These are phyloP conservation scores for Dexiosoma caninum DNA, from an alignment of 2,888 invertebrate species.

Conservation along the genomic window DNA sequence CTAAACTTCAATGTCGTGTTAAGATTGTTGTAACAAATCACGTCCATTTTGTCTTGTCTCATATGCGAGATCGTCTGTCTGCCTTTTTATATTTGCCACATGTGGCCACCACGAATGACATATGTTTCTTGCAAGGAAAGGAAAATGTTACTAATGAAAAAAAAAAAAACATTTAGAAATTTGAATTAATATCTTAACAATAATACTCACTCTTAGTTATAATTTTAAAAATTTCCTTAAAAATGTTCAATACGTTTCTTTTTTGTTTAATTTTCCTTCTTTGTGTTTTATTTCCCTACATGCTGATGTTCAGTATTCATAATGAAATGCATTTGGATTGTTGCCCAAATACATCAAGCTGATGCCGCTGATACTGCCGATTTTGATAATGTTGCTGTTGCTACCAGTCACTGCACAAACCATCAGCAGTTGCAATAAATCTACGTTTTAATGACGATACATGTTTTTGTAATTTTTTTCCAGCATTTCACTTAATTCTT, in stretches of 20 bases:
- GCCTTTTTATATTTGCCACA: conserved; percentile 42
- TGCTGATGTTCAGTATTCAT: conserved; percentile 53
- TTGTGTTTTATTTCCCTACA: conserved; percentile 43
- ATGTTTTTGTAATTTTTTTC: conserved; percentile 27
- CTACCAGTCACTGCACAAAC: conserved; percentile 22
- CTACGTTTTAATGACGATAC: conserved; percentile 57
- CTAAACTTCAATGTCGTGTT: conserved; percentile 61
- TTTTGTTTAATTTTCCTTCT: not conserved
- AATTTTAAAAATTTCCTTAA: conserved; percentile 35
- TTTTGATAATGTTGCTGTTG: conserved; percentile 21
- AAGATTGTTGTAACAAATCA: conserved; percentile 57
- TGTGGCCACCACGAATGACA: conserved; percentile 46
- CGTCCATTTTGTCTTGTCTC: conserved; percentile 54
- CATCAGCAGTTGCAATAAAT: conserved; percentile 60
- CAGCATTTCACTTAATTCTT: conserved; percentile 24
- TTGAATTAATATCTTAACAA: conserved; percentile 62
- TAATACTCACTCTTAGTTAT: conserved; percentile 44
- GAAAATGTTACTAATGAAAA: conserved; percentile 45
- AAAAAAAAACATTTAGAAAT: conserved; percentile 37
- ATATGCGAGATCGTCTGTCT: conserved; percentile 50
- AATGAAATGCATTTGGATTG: conserved; percentile 66
- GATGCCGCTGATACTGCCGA: conserved; percentile 35
- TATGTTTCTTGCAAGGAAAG: conserved; percentile 51
- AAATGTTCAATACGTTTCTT: not conserved
- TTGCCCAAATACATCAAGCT: conserved; percentile 65